These are phyloP conservation scores for Nomada ferruginata DNA, from an alignment of 2,888 invertebrate genomes.

Conservation along the genomic window DNA sequence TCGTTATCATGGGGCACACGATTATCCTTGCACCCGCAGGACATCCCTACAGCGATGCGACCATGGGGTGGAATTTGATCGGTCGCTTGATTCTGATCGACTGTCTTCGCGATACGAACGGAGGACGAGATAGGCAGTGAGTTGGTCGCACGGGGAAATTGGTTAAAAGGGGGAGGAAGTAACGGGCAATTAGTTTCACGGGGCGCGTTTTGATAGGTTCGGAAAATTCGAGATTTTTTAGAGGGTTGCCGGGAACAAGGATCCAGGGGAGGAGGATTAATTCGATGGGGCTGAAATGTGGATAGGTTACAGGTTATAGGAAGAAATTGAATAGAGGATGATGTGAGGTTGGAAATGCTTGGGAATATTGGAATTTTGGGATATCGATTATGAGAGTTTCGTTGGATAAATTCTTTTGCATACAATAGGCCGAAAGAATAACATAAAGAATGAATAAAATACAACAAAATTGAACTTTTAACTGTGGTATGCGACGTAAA, in stretches of 20 bases:
- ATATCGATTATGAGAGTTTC: no score
- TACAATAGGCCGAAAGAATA: no score
- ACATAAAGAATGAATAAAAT: no score
- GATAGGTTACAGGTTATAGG: not conserved
- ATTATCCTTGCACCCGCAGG: constrained; percentile 62
- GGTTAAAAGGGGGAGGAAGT: not conserved
- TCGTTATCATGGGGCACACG: constrained; percentile 66
- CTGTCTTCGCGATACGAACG: not conserved
- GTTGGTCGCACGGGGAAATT: constrained; percentile 3
- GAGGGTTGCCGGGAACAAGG: not conserved
- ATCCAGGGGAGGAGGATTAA: not conserved
- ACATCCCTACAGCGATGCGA: constrained; percentile 48
- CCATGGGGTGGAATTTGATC: constrained; percentile 27
- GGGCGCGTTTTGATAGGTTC: not conserved
- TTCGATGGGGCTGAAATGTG: not conserved
- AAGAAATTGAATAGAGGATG: no score
- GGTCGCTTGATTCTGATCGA: not conserved
- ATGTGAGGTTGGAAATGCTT: no score
- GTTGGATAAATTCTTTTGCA: no score
- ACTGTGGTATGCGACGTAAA: no score
- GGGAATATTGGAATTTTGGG: no score
- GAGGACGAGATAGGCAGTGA: not conserved
- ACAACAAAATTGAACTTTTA: no score
- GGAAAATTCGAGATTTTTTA: not conserved
- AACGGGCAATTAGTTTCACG: not conserved